Percentiles rank a stretch among this genome's conserved stretches.
Evolutionary conservation across 2,888 invertebrate species (phyloP).

Genomic region (Ectemnius lituratus): DNA sequence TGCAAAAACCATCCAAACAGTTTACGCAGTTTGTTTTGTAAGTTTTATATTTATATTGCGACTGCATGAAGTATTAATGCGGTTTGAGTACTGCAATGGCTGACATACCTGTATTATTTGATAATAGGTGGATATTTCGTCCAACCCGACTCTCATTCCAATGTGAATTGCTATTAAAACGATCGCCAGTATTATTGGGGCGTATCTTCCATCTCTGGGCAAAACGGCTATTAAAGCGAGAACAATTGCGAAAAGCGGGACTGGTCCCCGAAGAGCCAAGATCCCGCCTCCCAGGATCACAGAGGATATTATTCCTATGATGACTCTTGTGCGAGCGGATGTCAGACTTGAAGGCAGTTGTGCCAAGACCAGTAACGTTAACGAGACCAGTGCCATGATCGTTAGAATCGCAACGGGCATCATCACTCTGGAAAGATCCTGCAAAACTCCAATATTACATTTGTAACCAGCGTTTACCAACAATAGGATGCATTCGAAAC

Average conservation of each 20-base stretch:
- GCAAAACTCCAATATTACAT: conserved; percentile 8
- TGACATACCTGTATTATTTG: conserved; percentile 51
- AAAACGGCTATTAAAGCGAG: conserved; percentile 85
- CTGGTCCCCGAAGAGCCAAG: conserved; percentile 81
- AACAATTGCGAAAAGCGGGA: conserved; percentile 86
- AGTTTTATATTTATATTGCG: too few relatives aligned
- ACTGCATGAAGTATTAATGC: too few relatives aligned
- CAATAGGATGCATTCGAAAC: too few relatives aligned
- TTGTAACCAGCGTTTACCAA: too few relatives aligned
- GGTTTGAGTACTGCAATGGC: too few relatives aligned
- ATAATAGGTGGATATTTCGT: conserved; percentile 54
- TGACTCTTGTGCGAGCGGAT: conserved; percentile 62
- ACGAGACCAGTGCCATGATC: conserved; percentile 82
- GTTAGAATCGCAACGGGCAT: conserved; percentile 79
- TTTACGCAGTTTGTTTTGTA: too few relatives aligned
- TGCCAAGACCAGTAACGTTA: conserved; percentile 81
- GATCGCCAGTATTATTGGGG: conserved; percentile 65
- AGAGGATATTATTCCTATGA: conserved; percentile 81
- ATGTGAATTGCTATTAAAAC: conserved; percentile 62
- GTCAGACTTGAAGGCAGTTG: conserved; percentile 70
- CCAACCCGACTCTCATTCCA: conserved; percentile 48
- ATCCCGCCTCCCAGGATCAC: conserved; percentile 81
- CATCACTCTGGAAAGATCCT: conserved; percentile 80
- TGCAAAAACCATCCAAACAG: too few relatives aligned
- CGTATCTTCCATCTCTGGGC: conserved; percentile 65